Evolutionary conservation across 2,113 vertebrate genomes (phyloP).

Genomic region (Sinocyclocheilus grahami): DNA sequence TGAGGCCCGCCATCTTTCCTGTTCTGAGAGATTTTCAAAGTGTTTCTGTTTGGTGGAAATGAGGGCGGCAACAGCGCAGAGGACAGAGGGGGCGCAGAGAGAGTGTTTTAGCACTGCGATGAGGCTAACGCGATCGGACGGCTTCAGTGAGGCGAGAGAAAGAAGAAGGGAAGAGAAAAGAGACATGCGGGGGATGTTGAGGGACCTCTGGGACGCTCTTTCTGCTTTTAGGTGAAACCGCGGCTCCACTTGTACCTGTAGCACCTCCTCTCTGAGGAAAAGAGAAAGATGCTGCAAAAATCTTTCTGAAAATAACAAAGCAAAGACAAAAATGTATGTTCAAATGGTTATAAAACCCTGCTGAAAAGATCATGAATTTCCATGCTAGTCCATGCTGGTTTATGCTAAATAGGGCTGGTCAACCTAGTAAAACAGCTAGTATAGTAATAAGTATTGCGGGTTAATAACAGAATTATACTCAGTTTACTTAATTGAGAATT

Average conservation of each 20-base stretch:
- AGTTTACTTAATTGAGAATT: neutral
- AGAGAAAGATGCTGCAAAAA: neutral
- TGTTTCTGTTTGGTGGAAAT: slow-evolving; percentile 56
- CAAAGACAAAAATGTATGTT: neutral
- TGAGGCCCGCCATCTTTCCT: slow-evolving; percentile 28
- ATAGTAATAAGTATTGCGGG: neutral
- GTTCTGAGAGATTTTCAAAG: slow-evolving; percentile 43
- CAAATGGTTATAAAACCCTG: neutral
- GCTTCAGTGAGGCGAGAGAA: slow-evolving; percentile 51
- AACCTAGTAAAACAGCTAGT: neutral
- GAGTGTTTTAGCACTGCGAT: slow-evolving; percentile 30
- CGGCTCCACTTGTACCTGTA: slow-evolving; percentile 7
- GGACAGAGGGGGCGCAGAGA: slow-evolving; percentile 24
- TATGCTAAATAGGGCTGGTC: neutral
- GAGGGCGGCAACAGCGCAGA: slow-evolving; percentile 38
- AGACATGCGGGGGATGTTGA: slow-evolving; percentile 13
- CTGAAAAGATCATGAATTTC: neutral
- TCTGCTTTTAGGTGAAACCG: slow-evolving; percentile 33
- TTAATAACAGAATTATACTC: neutral
- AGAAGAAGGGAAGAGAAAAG: slow-evolving; percentile 14
- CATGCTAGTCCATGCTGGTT: neutral
- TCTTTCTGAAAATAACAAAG: neutral
- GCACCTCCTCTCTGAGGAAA: slow-evolving; percentile 8
- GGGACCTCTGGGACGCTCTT: slow-evolving; percentile 30
- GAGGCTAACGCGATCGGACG: slow-evolving; percentile 54